Conservation (phyloP, 2,113 vertebrate genomes). For the Ammodytes dubius region DNA sequence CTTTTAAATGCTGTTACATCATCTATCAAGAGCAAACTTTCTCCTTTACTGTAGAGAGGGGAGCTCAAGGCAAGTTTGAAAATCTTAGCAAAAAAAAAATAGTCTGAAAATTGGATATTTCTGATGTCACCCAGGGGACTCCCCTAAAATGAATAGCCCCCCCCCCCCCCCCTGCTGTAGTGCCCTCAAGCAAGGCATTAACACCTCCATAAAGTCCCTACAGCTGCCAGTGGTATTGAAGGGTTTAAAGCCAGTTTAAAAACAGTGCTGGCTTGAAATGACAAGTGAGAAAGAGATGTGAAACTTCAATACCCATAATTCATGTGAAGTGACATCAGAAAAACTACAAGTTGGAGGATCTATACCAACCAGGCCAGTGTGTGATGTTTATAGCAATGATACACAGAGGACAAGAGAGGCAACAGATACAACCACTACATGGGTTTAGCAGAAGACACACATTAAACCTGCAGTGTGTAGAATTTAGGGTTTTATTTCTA, state of each 20-base stretch:
- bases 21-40: constrained; percentile 36
- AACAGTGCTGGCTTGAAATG: constrained; percentile 20
- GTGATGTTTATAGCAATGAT: constrained; percentile 29
- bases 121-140: constrained; percentile 50
- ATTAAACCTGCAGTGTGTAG: no score
- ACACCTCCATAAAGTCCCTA: constrained; percentile 24
- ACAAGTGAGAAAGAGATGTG: constrained; percentile 28
- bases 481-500: no score
- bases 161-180: constrained; percentile 5
- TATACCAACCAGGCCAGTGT: not conserved
- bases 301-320: constrained; percentile 47
- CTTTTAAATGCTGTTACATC: constrained; percentile 43
- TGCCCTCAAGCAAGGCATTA: constrained; percentile 61
- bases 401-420: constrained; percentile 23
- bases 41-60: constrained; percentile 25
- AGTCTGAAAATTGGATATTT: constrained; percentile 38
- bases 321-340: constrained; percentile 39
- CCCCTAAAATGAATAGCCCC: not conserved
- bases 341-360: constrained; percentile 4
- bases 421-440: not conserved
- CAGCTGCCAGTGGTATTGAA: constrained; percentile 17
- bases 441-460: no score
- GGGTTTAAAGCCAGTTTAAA: constrained; percentile 18
- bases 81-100: constrained; percentile 35
- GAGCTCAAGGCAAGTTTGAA: constrained; percentile 14